Conservation (phyloP, 2,113 vertebrate species). For the Potamarius usumacintae region DNA sequence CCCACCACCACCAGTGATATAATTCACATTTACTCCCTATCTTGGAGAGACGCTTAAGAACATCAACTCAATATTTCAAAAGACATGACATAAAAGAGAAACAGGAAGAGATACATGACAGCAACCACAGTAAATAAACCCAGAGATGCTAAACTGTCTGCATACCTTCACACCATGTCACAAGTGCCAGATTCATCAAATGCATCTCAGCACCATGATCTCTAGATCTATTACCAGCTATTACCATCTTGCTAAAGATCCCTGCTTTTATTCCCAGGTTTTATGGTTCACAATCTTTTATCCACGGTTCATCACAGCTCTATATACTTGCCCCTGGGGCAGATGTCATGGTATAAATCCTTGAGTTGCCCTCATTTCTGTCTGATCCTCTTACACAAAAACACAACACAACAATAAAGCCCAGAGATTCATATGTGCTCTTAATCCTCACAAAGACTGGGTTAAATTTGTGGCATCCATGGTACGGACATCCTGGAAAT, state of each 20-base stretch:
- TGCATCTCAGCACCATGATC: background rate
- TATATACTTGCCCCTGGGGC: background rate
- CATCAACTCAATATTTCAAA: too few species aligned
- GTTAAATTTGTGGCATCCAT: background rate
- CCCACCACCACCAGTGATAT: too few species aligned
- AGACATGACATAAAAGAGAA: too few species aligned
- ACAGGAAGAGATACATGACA: too few species aligned
- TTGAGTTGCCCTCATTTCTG: background rate
- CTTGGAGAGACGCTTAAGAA: too few species aligned
- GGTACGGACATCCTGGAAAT: slow-evolving; percentile 30
- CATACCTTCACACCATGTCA: background rate
- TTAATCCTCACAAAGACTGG: background rate
- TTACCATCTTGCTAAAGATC: background rate
- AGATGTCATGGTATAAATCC: background rate
- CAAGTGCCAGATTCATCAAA: background rate
- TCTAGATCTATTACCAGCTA: background rate
- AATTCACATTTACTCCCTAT: too few species aligned
- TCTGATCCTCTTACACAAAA: background rate
- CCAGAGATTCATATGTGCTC: background rate
- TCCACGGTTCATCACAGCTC: background rate
- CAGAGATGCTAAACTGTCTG: slow-evolving; percentile 27
- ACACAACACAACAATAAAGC: background rate
- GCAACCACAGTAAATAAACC: background rate
- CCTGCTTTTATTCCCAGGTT: background rate
- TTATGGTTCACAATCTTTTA: background rate